Conservation (phyloP, 2,113 vertebrate genomes). For the Aythya baeri region DNA sequence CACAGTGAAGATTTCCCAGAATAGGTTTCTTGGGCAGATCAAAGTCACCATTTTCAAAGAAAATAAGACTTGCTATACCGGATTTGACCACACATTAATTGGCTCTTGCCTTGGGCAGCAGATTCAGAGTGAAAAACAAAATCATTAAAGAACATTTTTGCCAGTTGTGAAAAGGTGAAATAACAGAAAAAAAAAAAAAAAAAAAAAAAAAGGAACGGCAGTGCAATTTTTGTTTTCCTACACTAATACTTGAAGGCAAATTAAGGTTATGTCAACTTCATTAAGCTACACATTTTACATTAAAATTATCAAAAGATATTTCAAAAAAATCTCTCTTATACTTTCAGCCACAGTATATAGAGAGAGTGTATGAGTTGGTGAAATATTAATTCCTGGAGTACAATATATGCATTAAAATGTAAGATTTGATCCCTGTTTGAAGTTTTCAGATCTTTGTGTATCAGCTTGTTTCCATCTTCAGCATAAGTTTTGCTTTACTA, state of each 20-base stretch:
- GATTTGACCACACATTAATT: background rate
- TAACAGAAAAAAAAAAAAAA: background rate
- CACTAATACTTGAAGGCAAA: background rate
- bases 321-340: background rate
- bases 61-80: background rate
- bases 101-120: slow-evolving; percentile 21
- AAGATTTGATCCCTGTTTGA: background rate
- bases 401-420: background rate
- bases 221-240: background rate
- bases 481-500: background rate
- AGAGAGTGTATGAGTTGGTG: background rate
- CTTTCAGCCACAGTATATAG: background rate
- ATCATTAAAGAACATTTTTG: background rate
- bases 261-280: background rate
- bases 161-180: background rate
- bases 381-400: background rate
- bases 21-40: background rate
- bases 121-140: background rate
- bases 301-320: background rate
- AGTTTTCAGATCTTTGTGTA: fast-evolving
- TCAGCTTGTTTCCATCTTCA: background rate
- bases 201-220: background rate
- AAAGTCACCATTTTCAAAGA: slow-evolving; percentile 23
- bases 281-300: background rate
- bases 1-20: background rate